Base-by-base conservation (phyloP, 2,797 vertebrate species). In the Pagetopsis macropterus region DNA sequence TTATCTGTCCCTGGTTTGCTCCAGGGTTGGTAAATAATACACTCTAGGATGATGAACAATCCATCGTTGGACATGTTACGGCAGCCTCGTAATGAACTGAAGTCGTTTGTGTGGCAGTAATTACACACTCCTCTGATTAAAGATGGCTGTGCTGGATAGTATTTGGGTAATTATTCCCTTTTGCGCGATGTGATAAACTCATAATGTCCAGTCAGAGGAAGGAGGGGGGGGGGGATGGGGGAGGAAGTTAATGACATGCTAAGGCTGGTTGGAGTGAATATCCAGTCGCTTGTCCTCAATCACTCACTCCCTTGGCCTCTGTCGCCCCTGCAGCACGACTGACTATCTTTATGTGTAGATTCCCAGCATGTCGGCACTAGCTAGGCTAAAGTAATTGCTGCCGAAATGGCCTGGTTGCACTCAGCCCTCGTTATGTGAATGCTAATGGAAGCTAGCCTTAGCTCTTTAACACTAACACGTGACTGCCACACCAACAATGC, bases 131-230 rank as follows among this genome's bases (percentile, higher is more conserved):
- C 84, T 91, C 91, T 93, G 91, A 94, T 93, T 94, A 91, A 92
- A 93, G 91, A 94, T 94, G 91, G 92, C 88, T 86, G 82, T 61
- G 81, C 86, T 74, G 91, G 91, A 91, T 93, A 90, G 91, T 92
- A 90, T 93, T 92, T 91, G 88, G 93, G 90, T 93, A 92, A 94
- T 93, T 94, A 93, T 93, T 93, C 90, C 91, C 89, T 92, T 91
- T 93, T 93, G 87, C 92, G 89, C 75, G 56, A 89, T 88, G 89
- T 91, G 89, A 94, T 93, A 91, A 92, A 90, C 88, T 90, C 88
- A 89, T 91, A 92, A 90, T 90, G 92, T 93, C 90, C 90, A 90
- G 88, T 87, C 66, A 27, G 77, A 75, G 60, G 83, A 63, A 75
- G 60, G 83, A 63, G 77, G 76, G 60, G 83, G 63, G 63, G 67